Evolutionary conservation across 2,797 vertebrate genomes (phyloP).

Genomic region (Micrastur ruficollis): DNA sequence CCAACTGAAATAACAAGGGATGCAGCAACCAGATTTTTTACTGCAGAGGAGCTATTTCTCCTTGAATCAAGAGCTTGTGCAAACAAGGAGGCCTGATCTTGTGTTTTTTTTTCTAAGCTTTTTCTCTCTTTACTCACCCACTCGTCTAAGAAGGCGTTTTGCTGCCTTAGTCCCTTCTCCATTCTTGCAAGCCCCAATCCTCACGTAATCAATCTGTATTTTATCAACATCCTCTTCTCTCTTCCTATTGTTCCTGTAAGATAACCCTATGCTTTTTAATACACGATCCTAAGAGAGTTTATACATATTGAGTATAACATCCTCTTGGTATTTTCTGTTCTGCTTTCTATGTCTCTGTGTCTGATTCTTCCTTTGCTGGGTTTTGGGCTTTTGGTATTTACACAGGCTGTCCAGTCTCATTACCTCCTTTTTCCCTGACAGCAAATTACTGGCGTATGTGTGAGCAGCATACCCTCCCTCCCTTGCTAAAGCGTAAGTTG

Average conservation of each 20-base stretch:
- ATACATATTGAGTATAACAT: neutral
- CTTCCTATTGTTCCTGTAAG: neutral
- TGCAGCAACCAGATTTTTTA: neutral
- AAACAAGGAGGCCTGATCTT: neutral
- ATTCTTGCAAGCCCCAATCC: neutral
- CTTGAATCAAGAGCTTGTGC: neutral
- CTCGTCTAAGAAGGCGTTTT: neutral
- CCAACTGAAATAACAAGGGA: neutral
- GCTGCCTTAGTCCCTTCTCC: neutral
- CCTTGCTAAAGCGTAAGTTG: neutral
- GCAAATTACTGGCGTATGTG: neutral
- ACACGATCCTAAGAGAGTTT: neutral
- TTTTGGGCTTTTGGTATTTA: slow-evolving; percentile 36
- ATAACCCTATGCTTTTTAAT: neutral
- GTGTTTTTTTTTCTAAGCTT: neutral
- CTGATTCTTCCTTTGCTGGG: neutral
- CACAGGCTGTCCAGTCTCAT: slow-evolving; percentile 10
- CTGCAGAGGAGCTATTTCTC: neutral
- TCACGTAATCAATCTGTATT: neutral
- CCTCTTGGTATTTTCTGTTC: neutral
- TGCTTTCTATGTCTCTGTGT: neutral
- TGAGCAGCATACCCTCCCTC: neutral
- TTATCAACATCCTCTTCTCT: neutral
- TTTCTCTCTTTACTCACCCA: neutral
- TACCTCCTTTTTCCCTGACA: neutral